Percentiles rank a stretch among this genome's conserved stretches.
Evolutionary conservation across 2,113 vertebrate genomes (phyloP).

Genomic region (Platysteira castanea): DNA sequence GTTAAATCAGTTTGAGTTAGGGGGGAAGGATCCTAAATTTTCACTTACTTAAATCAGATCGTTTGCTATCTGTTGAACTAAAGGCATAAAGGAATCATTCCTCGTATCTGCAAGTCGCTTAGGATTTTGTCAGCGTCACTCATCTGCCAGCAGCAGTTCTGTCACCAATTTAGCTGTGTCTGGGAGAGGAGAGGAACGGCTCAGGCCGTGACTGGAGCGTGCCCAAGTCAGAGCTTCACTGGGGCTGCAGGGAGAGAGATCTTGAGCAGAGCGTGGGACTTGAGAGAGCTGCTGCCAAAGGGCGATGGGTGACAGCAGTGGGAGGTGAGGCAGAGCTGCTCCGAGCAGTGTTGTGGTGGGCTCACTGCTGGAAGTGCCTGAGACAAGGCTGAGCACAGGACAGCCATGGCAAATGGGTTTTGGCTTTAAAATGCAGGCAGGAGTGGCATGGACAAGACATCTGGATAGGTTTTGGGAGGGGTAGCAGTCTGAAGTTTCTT

Average conservation of each 20-base stretch:
- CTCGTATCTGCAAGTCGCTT: neutral
- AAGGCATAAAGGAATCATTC: neutral
- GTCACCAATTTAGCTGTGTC: neutral
- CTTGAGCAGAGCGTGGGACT: neutral
- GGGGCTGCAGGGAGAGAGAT: neutral
- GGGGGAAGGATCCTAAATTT: neutral
- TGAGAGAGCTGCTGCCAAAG: neutral
- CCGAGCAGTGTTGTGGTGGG: fast-evolving
- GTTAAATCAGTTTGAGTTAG: neutral
- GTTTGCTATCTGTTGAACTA: neutral
- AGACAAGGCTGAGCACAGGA: neutral
- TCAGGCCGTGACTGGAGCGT: neutral
- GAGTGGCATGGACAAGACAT: neutral
- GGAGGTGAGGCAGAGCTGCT: neutral
- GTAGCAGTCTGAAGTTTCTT: neutral
- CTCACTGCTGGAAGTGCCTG: fast-evolving
- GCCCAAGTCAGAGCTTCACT: neutral
- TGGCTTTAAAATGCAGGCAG: neutral
- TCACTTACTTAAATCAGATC: neutral
- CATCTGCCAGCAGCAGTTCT: slow-evolving; percentile 16
- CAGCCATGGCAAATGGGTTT: neutral
- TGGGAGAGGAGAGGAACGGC: neutral
- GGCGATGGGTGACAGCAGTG: fast-evolving
- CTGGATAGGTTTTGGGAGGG: neutral
- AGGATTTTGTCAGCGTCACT: neutral